These are phyloP conservation scores for Papilio dardanus DNA, from an alignment of 1,140 invertebrate species.

Conservation along the genomic window DNA sequence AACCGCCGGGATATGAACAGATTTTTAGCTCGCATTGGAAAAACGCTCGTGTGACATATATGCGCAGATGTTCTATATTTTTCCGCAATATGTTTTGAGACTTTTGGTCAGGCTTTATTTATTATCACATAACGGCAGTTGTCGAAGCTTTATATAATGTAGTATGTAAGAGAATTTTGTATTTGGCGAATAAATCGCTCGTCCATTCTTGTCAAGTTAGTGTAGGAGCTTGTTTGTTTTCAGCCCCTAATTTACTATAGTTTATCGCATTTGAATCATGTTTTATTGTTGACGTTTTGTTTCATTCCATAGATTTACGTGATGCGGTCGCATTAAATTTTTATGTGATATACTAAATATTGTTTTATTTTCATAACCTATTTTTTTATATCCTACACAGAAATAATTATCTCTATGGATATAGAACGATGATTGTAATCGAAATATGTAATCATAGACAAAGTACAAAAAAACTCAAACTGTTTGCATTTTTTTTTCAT, in stretches of 20 bases:
- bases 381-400: background rate
- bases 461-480: too few species aligned
- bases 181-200: constrained; percentile 35
- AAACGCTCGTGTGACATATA: too few species aligned
- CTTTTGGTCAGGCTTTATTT: too few species aligned
- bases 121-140: too few species aligned
- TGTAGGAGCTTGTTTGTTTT: constrained; percentile 13
- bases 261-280: constrained; percentile 38
- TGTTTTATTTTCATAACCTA: constrained; percentile 39
- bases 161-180: constrained; percentile 20
- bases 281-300: constrained; percentile 49
- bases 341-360: constrained; percentile 53
- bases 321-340: constrained; percentile 53
- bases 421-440: too few species aligned
- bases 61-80: too few species aligned
- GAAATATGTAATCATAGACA: too few species aligned
- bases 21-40: too few species aligned
- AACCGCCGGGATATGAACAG: too few species aligned
- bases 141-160: background rate
- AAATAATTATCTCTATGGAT: too few species aligned
- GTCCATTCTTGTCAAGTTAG: constrained; percentile 25
- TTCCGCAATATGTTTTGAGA: too few species aligned
- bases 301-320: constrained; percentile 63
- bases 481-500: too few species aligned
- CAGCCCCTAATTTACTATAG: constrained; percentile 32